These are phyloP conservation scores for Volucella zonaria DNA, from an alignment of 2,888 invertebrate genomes.

Conservation along the genomic window DNA sequence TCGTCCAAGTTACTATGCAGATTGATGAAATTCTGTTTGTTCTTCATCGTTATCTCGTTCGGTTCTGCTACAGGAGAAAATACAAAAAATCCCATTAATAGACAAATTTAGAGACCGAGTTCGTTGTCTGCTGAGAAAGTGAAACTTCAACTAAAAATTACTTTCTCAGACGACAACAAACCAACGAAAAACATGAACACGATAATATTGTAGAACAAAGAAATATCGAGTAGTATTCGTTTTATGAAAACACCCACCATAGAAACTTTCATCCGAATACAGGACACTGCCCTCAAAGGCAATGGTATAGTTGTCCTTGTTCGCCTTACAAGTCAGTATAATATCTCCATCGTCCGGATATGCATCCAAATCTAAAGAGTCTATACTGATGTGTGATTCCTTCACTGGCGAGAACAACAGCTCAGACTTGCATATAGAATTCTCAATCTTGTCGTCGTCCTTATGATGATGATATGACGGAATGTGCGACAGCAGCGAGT, in stretches of 20 bases:
- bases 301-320: constrained; percentile 97
- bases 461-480: constrained; percentile 87
- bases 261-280: constrained; percentile 93
- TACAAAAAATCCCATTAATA: constrained; percentile 17
- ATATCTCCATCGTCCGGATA: constrained; percentile 90
- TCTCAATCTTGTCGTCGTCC: constrained; percentile 85
- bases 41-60: constrained; percentile 79
- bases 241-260: constrained; percentile 80
- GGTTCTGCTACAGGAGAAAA: constrained; percentile 78
- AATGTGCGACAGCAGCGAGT: constrained; percentile 90
- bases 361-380: constrained; percentile 94
- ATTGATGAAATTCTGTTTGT: constrained; percentile 82
- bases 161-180: constrained; percentile 37
- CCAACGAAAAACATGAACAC: background rate
- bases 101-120: constrained; percentile 8
- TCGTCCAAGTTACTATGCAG: constrained; percentile 82
- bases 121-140: constrained; percentile 30
- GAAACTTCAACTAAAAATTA: constrained; percentile 41
- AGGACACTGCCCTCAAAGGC: constrained; percentile 95
- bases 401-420: constrained; percentile 94
- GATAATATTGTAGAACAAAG: constrained; percentile 55
- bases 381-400: constrained; percentile 92
- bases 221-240: constrained; percentile 26
- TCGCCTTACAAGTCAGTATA: constrained; percentile 94
- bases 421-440: constrained; percentile 96